Conservation (phyloP, 2,888 invertebrate species). For the Unio delphinus region DNA sequence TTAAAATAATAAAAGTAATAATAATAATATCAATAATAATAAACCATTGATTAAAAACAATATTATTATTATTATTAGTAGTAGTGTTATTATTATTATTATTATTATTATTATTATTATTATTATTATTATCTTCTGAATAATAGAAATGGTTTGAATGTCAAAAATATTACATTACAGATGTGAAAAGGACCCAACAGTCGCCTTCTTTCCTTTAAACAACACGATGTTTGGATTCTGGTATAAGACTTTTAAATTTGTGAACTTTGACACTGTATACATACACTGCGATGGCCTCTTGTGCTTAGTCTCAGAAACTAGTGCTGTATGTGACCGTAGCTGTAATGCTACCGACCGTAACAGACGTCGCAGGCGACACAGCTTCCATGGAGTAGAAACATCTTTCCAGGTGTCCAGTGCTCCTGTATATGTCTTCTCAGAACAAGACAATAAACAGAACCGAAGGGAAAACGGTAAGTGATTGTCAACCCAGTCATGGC, state of each 20-base stretch:
- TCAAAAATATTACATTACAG: conserved; percentile 19
- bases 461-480: too few species aligned
- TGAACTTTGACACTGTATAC: conserved; percentile 40
- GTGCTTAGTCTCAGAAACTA: conserved; percentile 52
- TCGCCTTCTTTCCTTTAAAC: conserved; percentile 55
- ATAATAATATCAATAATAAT: too few species aligned
- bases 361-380: background rate
- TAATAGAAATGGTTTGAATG: background rate
- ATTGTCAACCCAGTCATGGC: too few species aligned
- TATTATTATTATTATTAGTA: too few species aligned
- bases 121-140: background rate
- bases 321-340: conserved; percentile 51
- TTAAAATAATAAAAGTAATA: too few species aligned
- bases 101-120: too few species aligned
- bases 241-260: conserved; percentile 60
- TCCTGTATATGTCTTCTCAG: background rate
- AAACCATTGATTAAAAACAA: too few species aligned
- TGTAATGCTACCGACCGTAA: conserved; percentile 21
- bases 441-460: background rate
- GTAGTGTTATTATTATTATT: background rate
- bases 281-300: conserved; percentile 61
- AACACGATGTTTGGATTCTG: conserved; percentile 54
- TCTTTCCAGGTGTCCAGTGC: conserved; percentile 1
- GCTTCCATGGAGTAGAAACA: background rate
- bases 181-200: conserved; percentile 48